A percentile compares a stretch with the other conserved stretches of the same genome.
Evolutionary conservation across 1,140 invertebrate species (phyloP).

Genomic region (Heliconius hewitsoni): DNA sequence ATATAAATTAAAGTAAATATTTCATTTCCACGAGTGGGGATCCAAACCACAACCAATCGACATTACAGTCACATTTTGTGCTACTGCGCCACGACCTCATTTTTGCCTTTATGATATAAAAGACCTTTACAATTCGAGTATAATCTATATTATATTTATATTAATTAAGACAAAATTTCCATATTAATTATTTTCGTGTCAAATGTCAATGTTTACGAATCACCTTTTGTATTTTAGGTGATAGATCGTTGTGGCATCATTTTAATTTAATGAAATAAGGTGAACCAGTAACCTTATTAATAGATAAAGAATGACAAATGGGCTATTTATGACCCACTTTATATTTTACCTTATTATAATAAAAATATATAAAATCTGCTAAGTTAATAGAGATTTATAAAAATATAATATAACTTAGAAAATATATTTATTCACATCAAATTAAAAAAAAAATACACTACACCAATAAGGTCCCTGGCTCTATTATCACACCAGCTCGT

Average conservation of each 20-base stretch:
- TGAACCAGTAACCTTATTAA: conserved; percentile 36
- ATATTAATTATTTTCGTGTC: background rate
- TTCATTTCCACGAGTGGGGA: too few species aligned
- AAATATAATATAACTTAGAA: background rate
- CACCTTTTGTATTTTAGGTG: conserved; percentile 7
- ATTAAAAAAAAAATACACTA: too few species aligned
- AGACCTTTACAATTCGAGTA: background rate
- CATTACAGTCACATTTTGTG: too few species aligned
- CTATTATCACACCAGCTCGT: too few species aligned
- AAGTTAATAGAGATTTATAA: background rate
- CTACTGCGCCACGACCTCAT: too few species aligned
- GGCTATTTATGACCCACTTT: conserved; percentile 3
- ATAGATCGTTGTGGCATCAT: conserved; percentile 27
- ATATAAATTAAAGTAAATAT: too few species aligned
- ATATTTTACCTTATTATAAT: conserved; percentile 14
- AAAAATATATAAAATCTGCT: background rate
- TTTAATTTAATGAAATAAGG: conserved; percentile 32
- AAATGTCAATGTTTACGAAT: conserved; percentile 13
- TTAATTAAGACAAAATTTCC: background rate
- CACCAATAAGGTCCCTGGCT: too few species aligned
- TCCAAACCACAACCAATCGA: too few species aligned
- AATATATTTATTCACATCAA: too few species aligned
- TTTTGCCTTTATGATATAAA: background rate
- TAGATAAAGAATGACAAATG: conserved; percentile 19
- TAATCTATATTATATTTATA: background rate